phyloP scores from a whole-genome alignment of 2,888 invertebrate genomes.

The Trypoxylon attenuatum region DNA sequence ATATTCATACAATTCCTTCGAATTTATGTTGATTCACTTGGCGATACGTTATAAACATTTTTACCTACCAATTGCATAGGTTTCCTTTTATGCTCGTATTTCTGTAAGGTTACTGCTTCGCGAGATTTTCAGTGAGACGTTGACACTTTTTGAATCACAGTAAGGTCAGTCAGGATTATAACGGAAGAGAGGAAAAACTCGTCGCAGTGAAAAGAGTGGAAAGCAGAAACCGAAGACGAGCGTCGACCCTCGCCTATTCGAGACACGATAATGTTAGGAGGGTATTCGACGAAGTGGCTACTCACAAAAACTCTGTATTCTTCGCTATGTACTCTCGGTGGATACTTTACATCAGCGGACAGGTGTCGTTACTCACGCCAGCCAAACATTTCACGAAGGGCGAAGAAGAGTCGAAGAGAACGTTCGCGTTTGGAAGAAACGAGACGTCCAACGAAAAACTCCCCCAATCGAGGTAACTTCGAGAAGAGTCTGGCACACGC shows the following conservation, averaged over 20 bases:
- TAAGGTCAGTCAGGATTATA: too few species aligned
- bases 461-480: neutral
- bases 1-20: too few species aligned
- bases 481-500: too few species aligned
- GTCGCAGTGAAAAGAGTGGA: too few species aligned
- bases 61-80: too few species aligned
- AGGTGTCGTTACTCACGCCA: constrained; percentile 46
- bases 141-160: too few species aligned
- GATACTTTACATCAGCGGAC: constrained; percentile 21
- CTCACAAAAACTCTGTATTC: neutral
- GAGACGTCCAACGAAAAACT: neutral
- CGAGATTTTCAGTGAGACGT: too few species aligned
- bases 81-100: too few species aligned
- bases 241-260: neutral
- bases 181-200: too few species aligned
- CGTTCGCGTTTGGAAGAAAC: constrained; percentile 11
- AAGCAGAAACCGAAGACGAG: neutral
- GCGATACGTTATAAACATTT: too few species aligned
- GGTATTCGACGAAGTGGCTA: neutral
- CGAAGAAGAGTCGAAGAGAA: neutral
- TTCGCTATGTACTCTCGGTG: neutral
- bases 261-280: neutral
- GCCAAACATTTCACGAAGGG: constrained; percentile 15
- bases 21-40: too few species aligned
- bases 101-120: too few species aligned